Conservation (phyloP, 2,888 invertebrate genomes). For the Pristionchus japonicus region DNA sequence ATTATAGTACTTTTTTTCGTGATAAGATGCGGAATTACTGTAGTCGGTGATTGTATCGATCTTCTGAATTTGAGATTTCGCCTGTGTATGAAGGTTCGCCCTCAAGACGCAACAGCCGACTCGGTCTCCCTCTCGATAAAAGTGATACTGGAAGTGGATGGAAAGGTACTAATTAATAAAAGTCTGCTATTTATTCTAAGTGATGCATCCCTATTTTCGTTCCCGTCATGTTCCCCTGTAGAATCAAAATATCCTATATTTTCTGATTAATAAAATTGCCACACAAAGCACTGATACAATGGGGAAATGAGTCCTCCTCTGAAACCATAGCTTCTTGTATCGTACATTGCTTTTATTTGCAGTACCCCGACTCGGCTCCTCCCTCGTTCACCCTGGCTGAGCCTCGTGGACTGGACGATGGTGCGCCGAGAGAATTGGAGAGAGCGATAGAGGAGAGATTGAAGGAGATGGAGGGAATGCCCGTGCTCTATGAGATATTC, state of each 20-base stretch:
- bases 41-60: neutral
- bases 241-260: neutral
- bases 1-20: neutral
- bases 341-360: neutral
- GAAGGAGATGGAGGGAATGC: slow-evolving; percentile 49
- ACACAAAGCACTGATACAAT: no score
- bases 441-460: slow-evolving; percentile 42
- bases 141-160: slow-evolving; percentile 30
- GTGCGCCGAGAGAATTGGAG: slow-evolving; percentile 21
- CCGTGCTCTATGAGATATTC: slow-evolving; percentile 51
- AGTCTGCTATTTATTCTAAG: no score
- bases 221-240: neutral
- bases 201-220: no score
- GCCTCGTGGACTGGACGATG: slow-evolving; percentile 51
- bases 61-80: slow-evolving; percentile 11
- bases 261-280: no score
- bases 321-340: neutral
- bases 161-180: neutral
- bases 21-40: neutral
- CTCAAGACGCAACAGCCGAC: slow-evolving; percentile 39
- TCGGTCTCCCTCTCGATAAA: slow-evolving; percentile 45
- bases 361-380: slow-evolving; percentile 49
- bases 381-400: slow-evolving; percentile 34
- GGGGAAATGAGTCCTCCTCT: neutral
- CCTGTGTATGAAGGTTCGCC: slow-evolving; percentile 44